A percentile compares a stretch with the other conserved stretches of the same genome.
Conservation (phyloP, 1,140 invertebrate species). For the Lasioglossum albipes region DNA sequence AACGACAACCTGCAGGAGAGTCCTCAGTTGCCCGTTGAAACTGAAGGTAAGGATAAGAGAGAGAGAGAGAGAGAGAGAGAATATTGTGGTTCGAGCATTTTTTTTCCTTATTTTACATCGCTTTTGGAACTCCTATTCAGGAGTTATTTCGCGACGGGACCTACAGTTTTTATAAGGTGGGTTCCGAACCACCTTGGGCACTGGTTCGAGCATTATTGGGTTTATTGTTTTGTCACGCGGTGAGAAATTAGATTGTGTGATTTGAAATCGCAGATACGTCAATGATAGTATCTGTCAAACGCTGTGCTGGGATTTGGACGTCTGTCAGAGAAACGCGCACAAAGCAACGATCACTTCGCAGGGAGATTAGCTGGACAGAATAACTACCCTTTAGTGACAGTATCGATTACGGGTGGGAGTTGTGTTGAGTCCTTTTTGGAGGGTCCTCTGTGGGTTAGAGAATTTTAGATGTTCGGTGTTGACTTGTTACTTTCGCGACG, state of each 20-base stretch:
- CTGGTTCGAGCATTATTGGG: neutral
- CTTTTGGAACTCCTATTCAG: too few relatives aligned
- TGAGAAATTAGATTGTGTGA: neutral
- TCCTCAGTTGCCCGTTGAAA: conserved; percentile 61
- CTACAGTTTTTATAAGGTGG: too few relatives aligned
- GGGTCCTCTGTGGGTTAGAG: too few relatives aligned
- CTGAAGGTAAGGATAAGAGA: conserved; percentile 61
- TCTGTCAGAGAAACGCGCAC: neutral
- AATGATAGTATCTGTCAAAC: neutral
- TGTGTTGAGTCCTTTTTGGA: neutral
- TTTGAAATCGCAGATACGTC: conserved; percentile 34
- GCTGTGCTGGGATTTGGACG: neutral
- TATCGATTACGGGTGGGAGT: neutral
- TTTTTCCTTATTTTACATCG: too few relatives aligned
- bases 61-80: too few relatives aligned
- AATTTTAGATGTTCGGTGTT: neutral
- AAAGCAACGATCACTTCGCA: conserved; percentile 2
- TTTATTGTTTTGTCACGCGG: neutral
- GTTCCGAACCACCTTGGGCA: too few relatives aligned
- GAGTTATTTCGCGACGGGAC: too few relatives aligned
- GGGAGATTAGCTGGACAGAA: neutral
- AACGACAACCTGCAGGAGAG: conserved; percentile 73
- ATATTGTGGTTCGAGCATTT: neutral
- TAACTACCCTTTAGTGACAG: neutral
- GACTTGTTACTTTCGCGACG: too few relatives aligned